Percentiles rank a stretch among this genome's conserved stretches.
phyloP scores from a whole-genome alignment of 35 echinoderm and acorn worm genomes.

The Lytechinus variegatus region DNA sequence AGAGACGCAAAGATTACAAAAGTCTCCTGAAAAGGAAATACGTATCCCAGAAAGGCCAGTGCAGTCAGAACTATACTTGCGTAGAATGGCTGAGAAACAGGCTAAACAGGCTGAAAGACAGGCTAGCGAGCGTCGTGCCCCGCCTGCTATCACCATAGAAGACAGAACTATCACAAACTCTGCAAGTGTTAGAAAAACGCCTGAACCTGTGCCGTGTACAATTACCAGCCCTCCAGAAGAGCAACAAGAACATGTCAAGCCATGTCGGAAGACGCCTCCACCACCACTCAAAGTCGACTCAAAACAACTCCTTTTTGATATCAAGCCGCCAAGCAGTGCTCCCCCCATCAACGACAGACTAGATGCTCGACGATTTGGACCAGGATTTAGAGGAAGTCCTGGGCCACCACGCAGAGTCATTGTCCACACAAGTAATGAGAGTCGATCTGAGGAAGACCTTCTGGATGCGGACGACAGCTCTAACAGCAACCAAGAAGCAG shows the following conservation, averaged over 20 bases:
- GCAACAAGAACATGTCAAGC: constrained; percentile 14
- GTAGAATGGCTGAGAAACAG: constrained; percentile 73
- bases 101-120: constrained; percentile 33
- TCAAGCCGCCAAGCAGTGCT: constrained; percentile 27
- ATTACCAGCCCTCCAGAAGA: constrained; percentile 32
- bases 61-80: constrained; percentile 82
- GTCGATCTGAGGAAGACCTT: constrained; percentile 67
- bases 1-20: not conserved
- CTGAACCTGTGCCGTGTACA: constrained; percentile 20
- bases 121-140: not conserved
- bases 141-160: constrained; percentile 29
- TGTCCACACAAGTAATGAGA: constrained; percentile 56
- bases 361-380: constrained; percentile 52
- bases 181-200: not conserved
- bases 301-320: constrained; percentile 5
- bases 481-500: constrained; percentile 13
- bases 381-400: constrained; percentile 36
- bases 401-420: constrained; percentile 42
- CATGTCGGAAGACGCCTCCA: constrained; percentile 9
- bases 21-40: constrained; percentile 50
- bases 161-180: constrained; percentile 16
- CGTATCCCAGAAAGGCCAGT: constrained; percentile 85
- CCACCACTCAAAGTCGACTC: constrained; percentile 50
- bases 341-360: constrained; percentile 54
- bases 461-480: not conserved